These are phyloP conservation scores for Congeria kusceri DNA, from an alignment of 2,888 invertebrate species.

Conservation along the genomic window DNA sequence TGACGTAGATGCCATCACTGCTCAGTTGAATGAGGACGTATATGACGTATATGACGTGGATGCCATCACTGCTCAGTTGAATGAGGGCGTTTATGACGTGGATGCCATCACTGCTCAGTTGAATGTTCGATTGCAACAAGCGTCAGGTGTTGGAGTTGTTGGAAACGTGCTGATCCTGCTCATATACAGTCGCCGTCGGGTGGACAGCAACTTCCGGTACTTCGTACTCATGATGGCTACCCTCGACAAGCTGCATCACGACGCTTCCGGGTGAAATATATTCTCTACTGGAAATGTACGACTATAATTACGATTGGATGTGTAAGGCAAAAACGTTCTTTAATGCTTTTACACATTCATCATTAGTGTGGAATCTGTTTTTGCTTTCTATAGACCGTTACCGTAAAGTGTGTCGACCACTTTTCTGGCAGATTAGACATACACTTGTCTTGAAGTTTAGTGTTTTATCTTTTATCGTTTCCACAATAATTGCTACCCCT, in stretches of 20 bases:
- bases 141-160: conserved; percentile 41
- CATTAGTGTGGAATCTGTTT: conserved; percentile 28
- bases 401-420: conserved; percentile 46
- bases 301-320: conserved; percentile 22
- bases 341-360: conserved; percentile 44
- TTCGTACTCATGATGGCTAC: conserved; percentile 44
- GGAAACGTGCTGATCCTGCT: conserved; percentile 47
- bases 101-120: too few species aligned
- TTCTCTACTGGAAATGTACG: conserved; percentile 49
- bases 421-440: conserved; percentile 40
- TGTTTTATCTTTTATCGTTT: conserved; percentile 1
- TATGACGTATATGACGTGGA: too few species aligned
- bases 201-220: conserved; percentile 40
- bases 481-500: conserved; percentile 29
- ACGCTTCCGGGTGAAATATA: conserved; percentile 49
- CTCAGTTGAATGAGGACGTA: too few species aligned
- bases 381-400: conserved; percentile 47
- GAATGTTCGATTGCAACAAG: too few species aligned
- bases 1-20: too few species aligned
- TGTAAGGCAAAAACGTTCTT: conserved; percentile 53
- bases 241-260: conserved; percentile 39
- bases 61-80: too few species aligned
- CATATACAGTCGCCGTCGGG: conserved; percentile 30
- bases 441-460: conserved; percentile 29
- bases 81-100: too few species aligned